phyloP scores from a whole-genome alignment of 1,140 invertebrate genomes.

The Drosophila pallidifrons region DNA sequence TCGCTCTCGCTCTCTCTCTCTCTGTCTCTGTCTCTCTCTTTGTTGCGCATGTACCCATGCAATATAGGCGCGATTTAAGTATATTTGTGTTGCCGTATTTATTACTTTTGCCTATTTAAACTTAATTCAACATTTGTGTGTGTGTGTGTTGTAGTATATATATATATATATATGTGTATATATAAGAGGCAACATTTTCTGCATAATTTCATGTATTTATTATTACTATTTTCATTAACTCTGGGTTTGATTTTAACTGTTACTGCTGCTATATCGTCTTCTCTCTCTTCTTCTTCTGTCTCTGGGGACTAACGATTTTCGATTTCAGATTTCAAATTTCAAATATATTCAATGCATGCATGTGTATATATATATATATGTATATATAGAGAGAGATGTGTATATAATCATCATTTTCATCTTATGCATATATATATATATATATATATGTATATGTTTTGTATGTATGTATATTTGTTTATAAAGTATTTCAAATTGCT shows the following conservation, averaged over 20 bases:
- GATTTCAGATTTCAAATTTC: constrained; percentile 12
- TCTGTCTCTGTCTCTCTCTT: constrained; percentile 8
- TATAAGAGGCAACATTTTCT: constrained; percentile 46
- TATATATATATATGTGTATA: constrained; percentile 8
- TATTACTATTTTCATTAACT: constrained; percentile 20
- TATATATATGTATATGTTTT: constrained; percentile 49
- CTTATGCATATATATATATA: constrained; percentile 41
- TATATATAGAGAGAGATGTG: constrained; percentile 33
- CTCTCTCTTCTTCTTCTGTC: constrained; percentile 41
- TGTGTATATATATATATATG: constrained; percentile 53
- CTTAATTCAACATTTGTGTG: constrained; percentile 25
- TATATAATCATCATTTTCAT: constrained; percentile 35
- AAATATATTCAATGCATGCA: constrained; percentile 37
- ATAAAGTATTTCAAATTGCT: constrained; percentile 82
- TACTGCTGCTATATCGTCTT: constrained; percentile 6
- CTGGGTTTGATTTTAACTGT: constrained; percentile 15
- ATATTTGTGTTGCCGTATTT: constrained; percentile 1
- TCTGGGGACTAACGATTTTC: constrained; percentile 19
- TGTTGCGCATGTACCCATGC: constrained; percentile 27
- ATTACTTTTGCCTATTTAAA: constrained; percentile 17
- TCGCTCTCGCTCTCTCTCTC: constrained; percentile 6
- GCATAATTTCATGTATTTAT: constrained; percentile 11
- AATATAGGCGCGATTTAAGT: constrained; percentile 5
- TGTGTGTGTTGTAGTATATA: background rate
- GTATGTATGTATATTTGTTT: constrained; percentile 65